Percentiles rank a stretch among this genome's conserved stretches.
phyloP scores from a whole-genome alignment of 2,888 invertebrate genomes.

The Lomographa bimaculata region DNA sequence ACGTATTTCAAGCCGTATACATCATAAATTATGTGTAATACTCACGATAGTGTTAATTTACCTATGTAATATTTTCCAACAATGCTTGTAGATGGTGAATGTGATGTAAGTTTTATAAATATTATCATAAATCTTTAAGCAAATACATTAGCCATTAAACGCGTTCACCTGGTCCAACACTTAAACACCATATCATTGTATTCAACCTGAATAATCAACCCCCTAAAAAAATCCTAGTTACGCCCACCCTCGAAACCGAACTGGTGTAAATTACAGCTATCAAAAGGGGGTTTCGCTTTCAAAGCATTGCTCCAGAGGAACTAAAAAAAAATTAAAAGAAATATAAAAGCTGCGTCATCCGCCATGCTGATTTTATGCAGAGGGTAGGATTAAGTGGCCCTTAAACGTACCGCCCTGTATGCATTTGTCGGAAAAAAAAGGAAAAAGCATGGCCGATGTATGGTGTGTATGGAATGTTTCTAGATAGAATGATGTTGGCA shows the following conservation, averaged over 20 bases:
- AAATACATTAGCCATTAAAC: too few species aligned
- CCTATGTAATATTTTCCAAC: too few species aligned
- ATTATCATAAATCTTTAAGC: too few species aligned
- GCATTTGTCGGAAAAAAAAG: slow-evolving; percentile 49
- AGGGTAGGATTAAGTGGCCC: slow-evolving; percentile 75
- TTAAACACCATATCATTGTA: too few species aligned
- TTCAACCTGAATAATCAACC: slow-evolving; percentile 1
- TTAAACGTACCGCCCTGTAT: slow-evolving; percentile 72
- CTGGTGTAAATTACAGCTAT: slow-evolving; percentile 75
- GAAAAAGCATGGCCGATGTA: slow-evolving; percentile 61
- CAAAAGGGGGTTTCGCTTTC: slow-evolving; percentile 71
- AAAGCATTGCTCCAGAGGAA: slow-evolving; percentile 58
- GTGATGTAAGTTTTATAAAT: too few species aligned
- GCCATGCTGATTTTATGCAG: slow-evolving; percentile 77
- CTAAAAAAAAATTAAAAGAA: slow-evolving; percentile 62
- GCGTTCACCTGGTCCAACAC: too few species aligned
- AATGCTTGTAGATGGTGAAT: too few species aligned
- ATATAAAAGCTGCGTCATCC: slow-evolving; percentile 63
- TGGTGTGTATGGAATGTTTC: slow-evolving; percentile 36
- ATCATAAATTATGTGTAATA: too few species aligned
- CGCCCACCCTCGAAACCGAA: slow-evolving; percentile 15
- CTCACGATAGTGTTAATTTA: too few species aligned
- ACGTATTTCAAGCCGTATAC: too few species aligned
- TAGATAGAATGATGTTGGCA: slow-evolving; percentile 4
- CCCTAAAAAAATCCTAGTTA: slow-evolving; percentile 2